Percentiles rank a stretch among this genome's conserved stretches.
These are phyloP conservation scores for Pseudochromis fuscus DNA, from an alignment of 2,797 vertebrate genomes.

Conservation along the genomic window DNA sequence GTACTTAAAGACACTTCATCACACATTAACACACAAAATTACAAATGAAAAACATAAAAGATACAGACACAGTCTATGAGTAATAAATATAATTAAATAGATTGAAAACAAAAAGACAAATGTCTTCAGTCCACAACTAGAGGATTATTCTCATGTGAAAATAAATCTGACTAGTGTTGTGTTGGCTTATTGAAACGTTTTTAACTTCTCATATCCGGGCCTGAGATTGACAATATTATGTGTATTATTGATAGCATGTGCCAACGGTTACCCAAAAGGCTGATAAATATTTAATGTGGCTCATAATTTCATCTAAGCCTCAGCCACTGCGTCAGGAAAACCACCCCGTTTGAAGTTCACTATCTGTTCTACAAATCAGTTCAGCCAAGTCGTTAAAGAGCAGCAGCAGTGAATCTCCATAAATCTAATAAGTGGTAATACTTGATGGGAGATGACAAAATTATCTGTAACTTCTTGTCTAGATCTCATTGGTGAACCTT, in stretches of 20 bases:
- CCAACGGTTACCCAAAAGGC: constrained; percentile 27
- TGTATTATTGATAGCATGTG: constrained; percentile 26
- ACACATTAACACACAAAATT: background rate
- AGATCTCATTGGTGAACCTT: background rate
- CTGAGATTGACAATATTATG: constrained; percentile 24
- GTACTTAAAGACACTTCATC: no score
- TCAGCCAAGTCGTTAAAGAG: background rate
- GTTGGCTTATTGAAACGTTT: background rate
- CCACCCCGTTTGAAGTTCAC: constrained; percentile 11
- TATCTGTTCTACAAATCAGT: constrained; percentile 17
- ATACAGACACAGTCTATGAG: background rate
- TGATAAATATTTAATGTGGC: constrained; percentile 35
- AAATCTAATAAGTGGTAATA: background rate
- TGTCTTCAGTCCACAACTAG: no score
- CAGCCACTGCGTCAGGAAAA: constrained; percentile 3
- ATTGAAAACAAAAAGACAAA: background rate
- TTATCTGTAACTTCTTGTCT: background rate
- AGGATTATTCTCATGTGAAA: no score
- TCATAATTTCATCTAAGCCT: constrained; percentile 15
- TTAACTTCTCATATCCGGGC: background rate
- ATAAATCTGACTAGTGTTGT: background rate
- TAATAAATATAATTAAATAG: background rate
- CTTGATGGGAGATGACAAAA: background rate
- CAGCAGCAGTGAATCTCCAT: background rate
- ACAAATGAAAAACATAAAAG: no score